phyloP scores from a whole-genome alignment of 2,888 invertebrate species.

The Steinernema carpocapsae region DNA sequence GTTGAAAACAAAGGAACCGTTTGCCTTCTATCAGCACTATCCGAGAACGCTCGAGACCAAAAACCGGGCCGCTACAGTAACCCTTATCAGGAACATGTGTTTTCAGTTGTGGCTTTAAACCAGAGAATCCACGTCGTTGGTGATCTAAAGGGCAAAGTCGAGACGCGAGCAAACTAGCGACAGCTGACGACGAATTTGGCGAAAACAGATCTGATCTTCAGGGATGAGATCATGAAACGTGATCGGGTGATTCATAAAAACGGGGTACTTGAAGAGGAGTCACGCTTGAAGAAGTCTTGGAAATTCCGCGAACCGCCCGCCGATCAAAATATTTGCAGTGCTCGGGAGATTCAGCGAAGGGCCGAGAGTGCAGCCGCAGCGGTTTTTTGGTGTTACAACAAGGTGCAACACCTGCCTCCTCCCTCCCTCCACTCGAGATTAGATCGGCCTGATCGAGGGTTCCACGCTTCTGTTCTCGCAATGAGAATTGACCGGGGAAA shows the following conservation, averaged over 20 bases:
- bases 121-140: not conserved
- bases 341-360: constrained; percentile 7
- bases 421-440: not conserved
- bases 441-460: not conserved
- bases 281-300: not conserved
- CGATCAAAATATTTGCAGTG: constrained; percentile 1
- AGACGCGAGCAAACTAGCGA: not conserved
- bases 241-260: not conserved
- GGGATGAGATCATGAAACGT: not conserved
- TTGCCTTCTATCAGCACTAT: no score
- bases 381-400: constrained; percentile 16
- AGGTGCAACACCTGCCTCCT: constrained; percentile 25
- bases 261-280: no score
- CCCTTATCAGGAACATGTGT: constrained; percentile 11
- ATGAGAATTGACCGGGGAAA: constrained; percentile 25
- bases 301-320: not conserved
- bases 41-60: not conserved
- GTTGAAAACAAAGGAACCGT: no score
- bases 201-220: no score
- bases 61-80: not conserved
- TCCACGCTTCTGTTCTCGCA: constrained; percentile 5
- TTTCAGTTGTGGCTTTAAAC: not conserved
- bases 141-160: not conserved
- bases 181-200: no score
- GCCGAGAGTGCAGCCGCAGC: not conserved